Conservation (phyloP, 2,113 vertebrate species). For the Misgurnus anguillicaudatus region DNA sequence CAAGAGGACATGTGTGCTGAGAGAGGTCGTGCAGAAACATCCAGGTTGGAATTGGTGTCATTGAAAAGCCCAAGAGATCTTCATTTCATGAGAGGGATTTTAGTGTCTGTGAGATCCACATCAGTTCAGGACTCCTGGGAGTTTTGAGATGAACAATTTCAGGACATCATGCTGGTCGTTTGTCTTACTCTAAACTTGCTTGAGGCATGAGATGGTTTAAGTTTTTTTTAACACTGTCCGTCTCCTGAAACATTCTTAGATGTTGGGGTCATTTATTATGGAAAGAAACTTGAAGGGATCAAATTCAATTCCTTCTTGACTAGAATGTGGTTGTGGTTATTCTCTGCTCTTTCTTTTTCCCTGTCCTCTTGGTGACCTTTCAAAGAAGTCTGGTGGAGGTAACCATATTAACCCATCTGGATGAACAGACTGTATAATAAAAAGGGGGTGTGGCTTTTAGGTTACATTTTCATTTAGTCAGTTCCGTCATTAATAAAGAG, state of each 20-base stretch:
- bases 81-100: not conserved
- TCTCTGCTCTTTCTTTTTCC: not conserved
- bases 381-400: slow-evolving; percentile 2
- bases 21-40: not conserved
- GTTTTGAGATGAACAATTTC: slow-evolving; percentile 20
- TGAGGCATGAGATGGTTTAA: not conserved
- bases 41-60: not conserved
- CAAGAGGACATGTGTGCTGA: not conserved
- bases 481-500: too few relatives aligned
- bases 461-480: too few relatives aligned
- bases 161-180: not conserved
- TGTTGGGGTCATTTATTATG: not conserved
- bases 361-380: not conserved
- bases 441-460: not conserved
- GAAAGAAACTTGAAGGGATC: too few relatives aligned
- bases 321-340: too few relatives aligned
- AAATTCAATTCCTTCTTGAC: too few relatives aligned
- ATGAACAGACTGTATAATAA: slow-evolving; percentile 1
- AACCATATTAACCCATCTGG: slow-evolving; percentile 27
- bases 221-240: not conserved
- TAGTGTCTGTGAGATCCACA: not conserved
- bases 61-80: not conserved
- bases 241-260: not conserved
- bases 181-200: slow-evolving; percentile 1
- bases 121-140: slow-evolving; percentile 2